Evolutionary conservation across 2,797 vertebrate species (phyloP), one percentile per base, ranked within the genome.

Genomic region (Squalus acanthias): DNA sequence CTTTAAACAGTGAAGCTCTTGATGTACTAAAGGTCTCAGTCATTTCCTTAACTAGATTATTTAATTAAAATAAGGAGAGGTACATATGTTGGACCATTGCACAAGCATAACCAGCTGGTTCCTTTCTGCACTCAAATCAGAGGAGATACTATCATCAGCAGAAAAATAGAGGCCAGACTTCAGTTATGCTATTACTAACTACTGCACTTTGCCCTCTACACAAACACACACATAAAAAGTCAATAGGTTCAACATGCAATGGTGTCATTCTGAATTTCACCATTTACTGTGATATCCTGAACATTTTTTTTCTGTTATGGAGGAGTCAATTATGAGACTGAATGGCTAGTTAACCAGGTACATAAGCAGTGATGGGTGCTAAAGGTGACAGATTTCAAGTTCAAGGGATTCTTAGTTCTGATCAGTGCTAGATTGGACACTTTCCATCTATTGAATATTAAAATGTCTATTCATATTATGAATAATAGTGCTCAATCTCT

Each of bases 61-160:
- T 95, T 95, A 95, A 95, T 95, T 95, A 95, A 95, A 95, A 95
- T 76, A 95, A 95, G 70, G 94, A 95, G 94, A 95, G 94, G 94
- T 95, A 95, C 94, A 95, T 50, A 95, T 95, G 94, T 95, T 50
- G 53, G 94, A 76, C 94, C 70, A 95, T 95, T 95, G 94, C 94
- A 95, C 94, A 95, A 95, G 94, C 94, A 95, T 72, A 95, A 95
- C 94, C 94, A 95, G 94, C 94, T 95, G 94, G 94, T 95, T 95
- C 70, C 94, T 95, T 74, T 95, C 94, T 74, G 10, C 70, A 95
- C 94, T 95, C 94, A 95, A 95, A 60, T 95, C 70, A 26, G 94
- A 72, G 94, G 46, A 95, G 94, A 95, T 95, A 95, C 70, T 95
- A 95, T 76, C 70, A 95, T 74, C 70, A 95, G 94, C 70, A 95